Conservation (phyloP, 2,888 invertebrate genomes). For the Odontomyia ornata region DNA sequence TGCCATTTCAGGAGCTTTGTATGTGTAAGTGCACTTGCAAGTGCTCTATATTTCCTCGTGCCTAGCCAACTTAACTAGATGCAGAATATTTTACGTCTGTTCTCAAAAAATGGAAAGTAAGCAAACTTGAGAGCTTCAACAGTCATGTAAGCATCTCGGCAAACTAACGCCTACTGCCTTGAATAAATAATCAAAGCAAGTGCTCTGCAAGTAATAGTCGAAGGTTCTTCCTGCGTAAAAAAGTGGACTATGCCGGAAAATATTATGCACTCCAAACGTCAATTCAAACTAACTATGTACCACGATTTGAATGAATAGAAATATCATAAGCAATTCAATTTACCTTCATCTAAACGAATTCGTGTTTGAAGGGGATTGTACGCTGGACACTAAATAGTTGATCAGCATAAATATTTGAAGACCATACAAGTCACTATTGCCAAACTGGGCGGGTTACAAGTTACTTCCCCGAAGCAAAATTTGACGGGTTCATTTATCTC, state of each 20-base stretch:
- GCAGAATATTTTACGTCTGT: too few species aligned
- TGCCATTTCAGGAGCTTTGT: too few species aligned
- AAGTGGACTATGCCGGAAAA: not conserved
- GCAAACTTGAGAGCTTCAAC: too few species aligned
- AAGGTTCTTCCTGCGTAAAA: conserved; percentile 1
- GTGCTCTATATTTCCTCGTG: too few species aligned
- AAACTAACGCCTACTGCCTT: too few species aligned
- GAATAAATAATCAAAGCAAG: not conserved
- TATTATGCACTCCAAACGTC: not conserved
- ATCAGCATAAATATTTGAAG: not conserved
- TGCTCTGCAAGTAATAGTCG: not conserved
- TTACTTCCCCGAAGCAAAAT: not conserved
- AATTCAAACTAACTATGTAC: not conserved
- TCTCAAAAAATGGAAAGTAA: too few species aligned
- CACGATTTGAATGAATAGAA: not conserved
- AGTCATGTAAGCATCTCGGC: too few species aligned
- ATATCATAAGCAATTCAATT: not conserved
- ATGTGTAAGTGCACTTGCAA: too few species aligned
- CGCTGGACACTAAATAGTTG: not conserved
- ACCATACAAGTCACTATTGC: not conserved
- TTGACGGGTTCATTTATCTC: not conserved
- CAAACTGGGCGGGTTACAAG: not conserved
- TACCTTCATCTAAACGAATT: not conserved
- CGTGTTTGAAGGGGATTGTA: not conserved
- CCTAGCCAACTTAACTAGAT: too few species aligned